Percentiles rank a stretch among this genome's conserved stretches.
Evolutionary conservation across 2,113 vertebrate genomes (phyloP).

Genomic region (Catagonus wagneri): DNA sequence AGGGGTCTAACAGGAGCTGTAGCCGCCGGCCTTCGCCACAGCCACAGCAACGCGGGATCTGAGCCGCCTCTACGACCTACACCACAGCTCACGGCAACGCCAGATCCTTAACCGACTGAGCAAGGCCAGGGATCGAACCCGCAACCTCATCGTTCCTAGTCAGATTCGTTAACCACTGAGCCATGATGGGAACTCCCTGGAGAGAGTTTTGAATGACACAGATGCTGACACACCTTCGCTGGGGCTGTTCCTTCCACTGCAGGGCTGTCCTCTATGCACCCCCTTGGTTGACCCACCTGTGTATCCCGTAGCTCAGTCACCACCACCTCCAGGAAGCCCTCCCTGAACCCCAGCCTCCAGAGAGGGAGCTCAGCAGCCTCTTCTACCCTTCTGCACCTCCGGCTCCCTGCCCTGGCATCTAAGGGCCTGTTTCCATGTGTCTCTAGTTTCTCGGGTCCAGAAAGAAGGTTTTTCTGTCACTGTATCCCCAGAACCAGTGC

Average conservation of each 20-base stretch:
- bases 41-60: too few species aligned
- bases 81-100: too few species aligned
- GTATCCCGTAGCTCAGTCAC: neutral
- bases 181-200: too few species aligned
- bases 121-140: too few species aligned
- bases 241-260: accelerated
- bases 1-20: too few species aligned
- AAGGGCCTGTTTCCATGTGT: accelerated
- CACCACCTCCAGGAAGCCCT: conserved; percentile 32
- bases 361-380: neutral
- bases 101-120: too few species aligned
- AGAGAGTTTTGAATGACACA: neutral
- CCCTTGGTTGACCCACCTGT: neutral
- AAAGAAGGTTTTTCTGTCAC: neutral
- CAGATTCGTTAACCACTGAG: too few species aligned
- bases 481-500: too few species aligned
- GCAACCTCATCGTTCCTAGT: too few species aligned
- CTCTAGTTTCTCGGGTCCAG: neutral
- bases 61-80: too few species aligned
- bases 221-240: neutral
- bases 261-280: neutral
- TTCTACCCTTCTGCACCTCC: accelerated
- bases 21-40: too few species aligned
- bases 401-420: neutral
- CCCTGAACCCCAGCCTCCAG: neutral